Evolutionary conservation across 2,113 vertebrate genomes (phyloP).

Genomic region (Agelaius tricolor): DNA sequence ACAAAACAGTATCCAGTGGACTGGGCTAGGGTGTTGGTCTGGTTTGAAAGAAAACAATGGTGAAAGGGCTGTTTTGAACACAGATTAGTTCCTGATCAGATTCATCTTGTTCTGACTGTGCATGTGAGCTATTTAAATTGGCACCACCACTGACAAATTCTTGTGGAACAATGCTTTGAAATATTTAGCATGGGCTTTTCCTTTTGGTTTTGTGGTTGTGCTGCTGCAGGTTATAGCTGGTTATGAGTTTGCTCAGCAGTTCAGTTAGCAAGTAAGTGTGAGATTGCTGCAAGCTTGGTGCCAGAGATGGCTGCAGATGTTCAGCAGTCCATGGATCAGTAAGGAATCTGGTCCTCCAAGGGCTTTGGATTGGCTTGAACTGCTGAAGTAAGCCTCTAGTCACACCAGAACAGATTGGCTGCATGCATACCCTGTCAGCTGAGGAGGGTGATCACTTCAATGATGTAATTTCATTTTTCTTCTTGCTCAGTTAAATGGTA

Average conservation of each 20-base stretch:
- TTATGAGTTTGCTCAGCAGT: neutral
- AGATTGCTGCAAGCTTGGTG: neutral
- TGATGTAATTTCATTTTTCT: neutral
- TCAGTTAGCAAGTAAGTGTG: neutral
- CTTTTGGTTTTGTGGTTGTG: neutral
- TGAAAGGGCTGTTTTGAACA: neutral
- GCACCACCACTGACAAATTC: conserved; percentile 31
- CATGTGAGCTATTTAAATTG: conserved; percentile 22
- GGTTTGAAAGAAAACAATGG: neutral
- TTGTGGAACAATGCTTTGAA: conserved; percentile 26
- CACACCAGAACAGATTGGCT: neutral
- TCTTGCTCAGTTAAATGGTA: neutral
- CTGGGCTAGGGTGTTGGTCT: neutral
- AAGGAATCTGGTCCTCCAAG: neutral
- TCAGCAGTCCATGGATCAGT: neutral
- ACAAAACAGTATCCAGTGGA: neutral
- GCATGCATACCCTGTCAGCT: neutral
- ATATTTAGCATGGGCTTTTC: neutral
- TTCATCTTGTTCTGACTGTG: neutral
- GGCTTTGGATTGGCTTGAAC: neutral
- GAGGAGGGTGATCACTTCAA: neutral
- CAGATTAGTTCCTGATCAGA: neutral
- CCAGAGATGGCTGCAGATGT: neutral
- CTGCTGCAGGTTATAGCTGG: conserved; percentile 1
- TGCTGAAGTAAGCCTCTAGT: neutral